Conservation (phyloP, 2,888 invertebrate genomes). For the Itoplectis maculator region DNA sequence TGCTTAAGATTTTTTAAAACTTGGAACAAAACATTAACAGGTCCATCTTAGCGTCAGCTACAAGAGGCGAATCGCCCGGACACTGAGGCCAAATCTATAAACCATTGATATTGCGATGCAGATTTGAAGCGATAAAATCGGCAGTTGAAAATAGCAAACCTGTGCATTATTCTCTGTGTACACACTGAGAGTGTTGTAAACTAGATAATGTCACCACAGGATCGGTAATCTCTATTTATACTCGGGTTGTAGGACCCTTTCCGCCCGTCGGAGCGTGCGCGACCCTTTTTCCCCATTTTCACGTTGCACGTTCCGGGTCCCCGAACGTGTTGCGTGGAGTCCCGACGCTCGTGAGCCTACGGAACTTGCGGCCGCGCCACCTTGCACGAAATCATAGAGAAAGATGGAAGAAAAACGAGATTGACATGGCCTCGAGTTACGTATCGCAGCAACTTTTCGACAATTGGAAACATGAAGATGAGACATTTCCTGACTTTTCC, state of each 20-base stretch:
- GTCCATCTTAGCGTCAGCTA: neutral
- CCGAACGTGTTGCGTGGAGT: slow-evolving; percentile 27
- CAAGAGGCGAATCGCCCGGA: neutral
- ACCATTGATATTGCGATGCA: neutral
- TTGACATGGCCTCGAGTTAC: neutral
- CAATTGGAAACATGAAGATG: too few species aligned
- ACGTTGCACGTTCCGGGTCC: slow-evolving; percentile 39
- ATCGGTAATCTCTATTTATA: slow-evolving; percentile 23
- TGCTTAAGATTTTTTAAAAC: too few species aligned
- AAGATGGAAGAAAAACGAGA: neutral
- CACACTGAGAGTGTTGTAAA: slow-evolving; percentile 28
- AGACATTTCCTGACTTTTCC: too few species aligned
- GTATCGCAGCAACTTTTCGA: neutral
- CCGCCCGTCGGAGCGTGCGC: slow-evolving; percentile 25
- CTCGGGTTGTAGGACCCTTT: slow-evolving; percentile 12
- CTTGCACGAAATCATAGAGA: neutral
- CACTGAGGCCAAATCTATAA: neutral
- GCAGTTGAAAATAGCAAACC: neutral
- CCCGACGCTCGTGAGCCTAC: neutral
- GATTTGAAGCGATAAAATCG: neutral
- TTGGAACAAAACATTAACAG: too few species aligned
- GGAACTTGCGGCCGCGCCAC: neutral
- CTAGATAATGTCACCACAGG: slow-evolving; percentile 1
- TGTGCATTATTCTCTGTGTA: neutral
- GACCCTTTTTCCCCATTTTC: slow-evolving; percentile 32